Evolutionary conservation across 2,797 vertebrate species (phyloP).

Genomic region (Acipenser transmontanus): DNA sequence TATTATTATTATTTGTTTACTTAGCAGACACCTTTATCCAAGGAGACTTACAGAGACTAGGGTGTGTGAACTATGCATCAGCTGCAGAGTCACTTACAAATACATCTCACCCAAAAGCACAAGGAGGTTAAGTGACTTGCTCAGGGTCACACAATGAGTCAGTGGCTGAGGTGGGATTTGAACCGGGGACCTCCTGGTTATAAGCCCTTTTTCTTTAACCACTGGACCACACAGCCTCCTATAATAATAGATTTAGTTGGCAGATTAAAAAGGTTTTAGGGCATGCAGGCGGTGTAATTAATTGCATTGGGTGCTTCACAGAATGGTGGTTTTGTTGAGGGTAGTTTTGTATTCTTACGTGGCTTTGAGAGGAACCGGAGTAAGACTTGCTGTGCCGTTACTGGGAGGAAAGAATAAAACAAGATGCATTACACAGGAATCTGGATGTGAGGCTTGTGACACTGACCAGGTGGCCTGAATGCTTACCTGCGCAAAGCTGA

Average conservation of each 20-base stretch:
- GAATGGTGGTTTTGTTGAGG: conserved; percentile 14
- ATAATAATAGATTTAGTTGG: conserved; percentile 34
- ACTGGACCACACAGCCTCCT: no score
- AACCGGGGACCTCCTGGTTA: no score
- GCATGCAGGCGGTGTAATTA: conserved; percentile 32
- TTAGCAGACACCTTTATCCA: no score
- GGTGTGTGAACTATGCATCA: no score
- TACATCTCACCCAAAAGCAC: no score
- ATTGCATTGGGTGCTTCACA: conserved; percentile 6
- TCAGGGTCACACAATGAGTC: no score
- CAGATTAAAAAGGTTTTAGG: conserved; percentile 21
- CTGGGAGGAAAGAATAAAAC: conserved; percentile 51
- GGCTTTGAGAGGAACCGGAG: conserved; percentile 51
- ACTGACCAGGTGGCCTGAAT: neutral
- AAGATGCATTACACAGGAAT: conserved; percentile 31
- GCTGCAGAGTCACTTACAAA: no score
- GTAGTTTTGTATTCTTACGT: conserved; percentile 47
- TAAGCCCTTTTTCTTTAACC: no score
- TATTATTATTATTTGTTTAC: no score
- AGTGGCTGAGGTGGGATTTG: no score
- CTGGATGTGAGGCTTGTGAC: conserved; percentile 3
- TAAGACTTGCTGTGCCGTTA: conserved; percentile 44
- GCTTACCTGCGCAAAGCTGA: conserved; percentile 74
- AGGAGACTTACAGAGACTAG: no score
- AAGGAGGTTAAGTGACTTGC: no score